Percentiles rank a stretch among this genome's conserved stretches.
These are phyloP conservation scores for Orientallactaga sibirica DNA, from an alignment of 2,797 vertebrate genomes.

Conservation along the genomic window DNA sequence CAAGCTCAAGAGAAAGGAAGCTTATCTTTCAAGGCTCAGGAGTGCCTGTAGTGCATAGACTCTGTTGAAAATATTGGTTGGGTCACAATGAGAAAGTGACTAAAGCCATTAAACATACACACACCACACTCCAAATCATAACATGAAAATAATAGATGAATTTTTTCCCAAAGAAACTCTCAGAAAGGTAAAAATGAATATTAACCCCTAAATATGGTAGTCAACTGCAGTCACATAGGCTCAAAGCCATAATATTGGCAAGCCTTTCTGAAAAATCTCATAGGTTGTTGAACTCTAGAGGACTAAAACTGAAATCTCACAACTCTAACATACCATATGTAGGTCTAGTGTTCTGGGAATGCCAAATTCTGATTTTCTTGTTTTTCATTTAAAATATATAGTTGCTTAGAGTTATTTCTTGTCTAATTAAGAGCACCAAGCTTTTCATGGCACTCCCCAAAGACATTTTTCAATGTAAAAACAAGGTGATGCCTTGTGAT, in stretches of 20 bases:
- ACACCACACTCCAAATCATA: background rate
- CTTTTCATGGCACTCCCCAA: background rate
- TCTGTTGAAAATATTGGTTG: background rate
- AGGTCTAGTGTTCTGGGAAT: constrained; percentile 9
- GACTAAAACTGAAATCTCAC: constrained; percentile 25
- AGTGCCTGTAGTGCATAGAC: background rate
- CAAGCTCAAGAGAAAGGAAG: background rate
- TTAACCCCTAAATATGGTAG: background rate
- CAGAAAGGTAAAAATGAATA: background rate
- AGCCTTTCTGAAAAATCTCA: background rate
- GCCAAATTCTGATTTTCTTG: constrained; percentile 13
- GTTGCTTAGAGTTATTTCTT: constrained; percentile 26
- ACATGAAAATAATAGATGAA: background rate
- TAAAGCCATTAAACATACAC: background rate
- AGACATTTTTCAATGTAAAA: constrained; percentile 56
- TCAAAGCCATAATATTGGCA: constrained; percentile 39
- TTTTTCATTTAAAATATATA: constrained; percentile 3
- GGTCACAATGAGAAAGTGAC: background rate
- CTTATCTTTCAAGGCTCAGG: background rate
- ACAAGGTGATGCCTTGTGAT: constrained; percentile 32
- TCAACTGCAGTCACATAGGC: background rate
- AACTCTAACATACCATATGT: constrained; percentile 8
- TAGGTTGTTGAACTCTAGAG: background rate
- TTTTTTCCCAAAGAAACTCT: background rate
- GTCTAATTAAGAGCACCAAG: constrained; percentile 42